phyloP scores from a whole-genome alignment of 2,888 invertebrate species.

The Zhuqinia jingwanae region DNA sequence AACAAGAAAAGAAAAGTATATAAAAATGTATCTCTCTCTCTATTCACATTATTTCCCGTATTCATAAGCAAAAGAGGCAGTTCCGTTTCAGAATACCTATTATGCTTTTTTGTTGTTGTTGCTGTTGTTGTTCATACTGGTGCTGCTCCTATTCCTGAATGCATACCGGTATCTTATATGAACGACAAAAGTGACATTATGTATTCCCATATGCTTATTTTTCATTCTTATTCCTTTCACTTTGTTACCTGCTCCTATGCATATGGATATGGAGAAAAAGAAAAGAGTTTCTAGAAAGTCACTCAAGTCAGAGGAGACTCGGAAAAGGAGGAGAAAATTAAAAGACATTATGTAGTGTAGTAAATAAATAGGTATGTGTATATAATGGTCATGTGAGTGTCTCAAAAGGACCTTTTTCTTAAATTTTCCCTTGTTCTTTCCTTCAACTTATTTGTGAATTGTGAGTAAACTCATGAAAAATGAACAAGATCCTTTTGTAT shows the following conservation, averaged over 20 bases:
- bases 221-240: constrained; percentile 9
- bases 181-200: constrained; percentile 22
- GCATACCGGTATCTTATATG: not conserved
- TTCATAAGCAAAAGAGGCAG: no score
- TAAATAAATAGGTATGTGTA: constrained; percentile 21
- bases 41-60: no score
- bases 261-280: constrained; percentile 5
- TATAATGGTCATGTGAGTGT: not conserved
- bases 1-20: no score
- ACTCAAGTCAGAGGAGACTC: constrained; percentile 42
- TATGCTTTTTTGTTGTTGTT: no score
- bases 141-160: no score
- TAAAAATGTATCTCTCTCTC: no score
- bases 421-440: constrained; percentile 25
- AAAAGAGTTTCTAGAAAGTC: constrained; percentile 55
- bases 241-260: constrained; percentile 9
- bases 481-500: constrained; percentile 64
- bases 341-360: not conserved
- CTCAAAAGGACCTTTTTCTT: constrained; percentile 28
- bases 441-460: not conserved
- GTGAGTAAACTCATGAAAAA: constrained; percentile 46
- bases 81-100: no score
- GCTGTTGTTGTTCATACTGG: no score
- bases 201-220: constrained; percentile 24
- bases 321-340: constrained; percentile 38